Conservation (phyloP, 2,113 vertebrate species). For the Muntiacus muntjak region DNA sequence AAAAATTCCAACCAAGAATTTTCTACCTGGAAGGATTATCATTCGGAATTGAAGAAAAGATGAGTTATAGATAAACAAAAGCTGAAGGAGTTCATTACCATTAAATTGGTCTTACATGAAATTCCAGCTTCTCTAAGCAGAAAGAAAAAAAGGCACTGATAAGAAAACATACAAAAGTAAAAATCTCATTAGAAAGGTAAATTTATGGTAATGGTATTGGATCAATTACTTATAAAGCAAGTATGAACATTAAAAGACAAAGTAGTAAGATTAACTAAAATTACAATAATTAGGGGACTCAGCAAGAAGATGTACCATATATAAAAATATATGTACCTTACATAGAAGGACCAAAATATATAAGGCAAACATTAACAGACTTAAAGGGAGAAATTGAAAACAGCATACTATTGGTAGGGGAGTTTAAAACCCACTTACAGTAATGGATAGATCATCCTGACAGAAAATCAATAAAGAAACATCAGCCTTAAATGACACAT, state of each 20-base stretch:
- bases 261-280: neutral
- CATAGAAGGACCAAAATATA: neutral
- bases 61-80: neutral
- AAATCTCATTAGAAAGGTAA: neutral
- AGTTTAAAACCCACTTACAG: neutral
- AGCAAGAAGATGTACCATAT: neutral
- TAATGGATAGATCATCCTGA: neutral
- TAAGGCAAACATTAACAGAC: neutral
- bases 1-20: neutral
- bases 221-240: neutral
- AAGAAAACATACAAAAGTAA: neutral
- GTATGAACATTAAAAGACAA: neutral
- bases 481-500: neutral
- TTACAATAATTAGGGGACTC: neutral
- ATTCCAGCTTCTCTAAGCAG: neutral
- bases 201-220: neutral
- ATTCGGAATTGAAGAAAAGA: neutral
- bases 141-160: neutral
- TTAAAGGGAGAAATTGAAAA: neutral
- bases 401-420: neutral
- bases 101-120: neutral
- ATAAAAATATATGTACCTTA: neutral
- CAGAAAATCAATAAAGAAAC: neutral
- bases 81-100: neutral
- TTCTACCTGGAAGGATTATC: neutral